These are phyloP conservation scores for Gymnodraco acuticeps DNA, from an alignment of 2,797 vertebrate species.

Conservation along the genomic window DNA sequence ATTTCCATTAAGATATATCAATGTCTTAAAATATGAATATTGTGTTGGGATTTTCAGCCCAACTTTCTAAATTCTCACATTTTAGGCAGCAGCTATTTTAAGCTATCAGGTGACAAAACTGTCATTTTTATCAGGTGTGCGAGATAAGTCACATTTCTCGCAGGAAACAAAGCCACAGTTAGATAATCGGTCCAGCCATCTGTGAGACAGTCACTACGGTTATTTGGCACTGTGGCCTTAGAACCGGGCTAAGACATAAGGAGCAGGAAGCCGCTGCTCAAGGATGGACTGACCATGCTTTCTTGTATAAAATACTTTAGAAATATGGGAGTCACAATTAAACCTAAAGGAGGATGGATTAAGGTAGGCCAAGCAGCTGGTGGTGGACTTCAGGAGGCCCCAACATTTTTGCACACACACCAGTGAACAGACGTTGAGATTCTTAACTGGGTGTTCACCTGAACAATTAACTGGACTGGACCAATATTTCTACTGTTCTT, in stretches of 20 bases:
- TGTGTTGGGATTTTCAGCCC: not conserved
- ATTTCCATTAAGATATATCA: not conserved
- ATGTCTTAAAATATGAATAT: constrained; percentile 1
- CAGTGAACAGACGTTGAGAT: too few species aligned
- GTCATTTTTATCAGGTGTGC: not conserved
- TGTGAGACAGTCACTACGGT: not conserved
- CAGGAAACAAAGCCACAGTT: not conserved
- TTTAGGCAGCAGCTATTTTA: not conserved
- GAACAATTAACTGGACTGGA: too few species aligned
- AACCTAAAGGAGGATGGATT: too few species aligned
- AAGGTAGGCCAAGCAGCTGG: too few species aligned
- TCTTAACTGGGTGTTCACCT: too few species aligned
- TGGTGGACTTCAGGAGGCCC: too few species aligned
- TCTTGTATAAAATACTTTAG: too few species aligned
- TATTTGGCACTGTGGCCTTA: not conserved
- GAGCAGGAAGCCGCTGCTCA: not conserved
- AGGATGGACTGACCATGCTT: not conserved
- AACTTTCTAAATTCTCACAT: constrained; percentile 6
- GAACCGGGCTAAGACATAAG: not conserved
- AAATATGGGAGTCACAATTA: too few species aligned
- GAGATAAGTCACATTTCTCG: not conserved
- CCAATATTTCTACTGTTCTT: too few species aligned
- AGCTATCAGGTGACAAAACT: not conserved
- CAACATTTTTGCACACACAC: too few species aligned
- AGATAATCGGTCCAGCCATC: not conserved